Percentiles rank a stretch among this genome's conserved stretches.
phyloP scores from a whole-genome alignment of 2,113 vertebrate genomes.

The Oreocharis arfaki region DNA sequence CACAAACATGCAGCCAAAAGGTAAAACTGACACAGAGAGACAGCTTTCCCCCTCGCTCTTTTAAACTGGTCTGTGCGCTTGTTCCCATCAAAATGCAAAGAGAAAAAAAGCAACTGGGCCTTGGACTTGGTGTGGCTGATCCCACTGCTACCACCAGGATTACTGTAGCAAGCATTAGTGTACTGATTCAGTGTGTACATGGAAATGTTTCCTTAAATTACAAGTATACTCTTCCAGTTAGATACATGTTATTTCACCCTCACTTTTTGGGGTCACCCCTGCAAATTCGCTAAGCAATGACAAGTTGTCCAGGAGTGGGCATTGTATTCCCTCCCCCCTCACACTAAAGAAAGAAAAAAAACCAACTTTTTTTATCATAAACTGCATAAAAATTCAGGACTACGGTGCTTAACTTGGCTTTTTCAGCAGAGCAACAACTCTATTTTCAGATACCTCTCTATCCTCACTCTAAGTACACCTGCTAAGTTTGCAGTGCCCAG shows the following conservation, averaged over 20 bases:
- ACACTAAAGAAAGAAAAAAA: neutral
- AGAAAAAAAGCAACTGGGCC: neutral
- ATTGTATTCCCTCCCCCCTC: neutral
- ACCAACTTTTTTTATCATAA: neutral
- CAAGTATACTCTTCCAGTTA: neutral
- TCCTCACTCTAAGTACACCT: neutral
- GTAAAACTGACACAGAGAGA: neutral
- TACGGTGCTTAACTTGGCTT: neutral
- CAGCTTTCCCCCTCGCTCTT: neutral
- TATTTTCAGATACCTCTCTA: neutral
- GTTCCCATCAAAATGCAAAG: neutral
- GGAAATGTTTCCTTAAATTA: neutral
- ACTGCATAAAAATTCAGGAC: neutral
- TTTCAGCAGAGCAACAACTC: neutral
- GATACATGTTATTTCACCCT: neutral
- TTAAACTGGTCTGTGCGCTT: neutral
- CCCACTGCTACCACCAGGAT: neutral
- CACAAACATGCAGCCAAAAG: neutral
- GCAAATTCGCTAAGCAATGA: neutral
- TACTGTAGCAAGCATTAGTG: neutral
- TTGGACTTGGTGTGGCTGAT: neutral
- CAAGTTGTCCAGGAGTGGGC: neutral
- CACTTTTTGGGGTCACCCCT: neutral
- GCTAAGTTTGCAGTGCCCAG: neutral
- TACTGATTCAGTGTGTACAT: neutral